Percentiles rank a stretch among this genome's conserved stretches.
These are phyloP conservation scores for Hirtodrosophila duncani DNA, from an alignment of 2,888 invertebrate species.

Conservation along the genomic window DNA sequence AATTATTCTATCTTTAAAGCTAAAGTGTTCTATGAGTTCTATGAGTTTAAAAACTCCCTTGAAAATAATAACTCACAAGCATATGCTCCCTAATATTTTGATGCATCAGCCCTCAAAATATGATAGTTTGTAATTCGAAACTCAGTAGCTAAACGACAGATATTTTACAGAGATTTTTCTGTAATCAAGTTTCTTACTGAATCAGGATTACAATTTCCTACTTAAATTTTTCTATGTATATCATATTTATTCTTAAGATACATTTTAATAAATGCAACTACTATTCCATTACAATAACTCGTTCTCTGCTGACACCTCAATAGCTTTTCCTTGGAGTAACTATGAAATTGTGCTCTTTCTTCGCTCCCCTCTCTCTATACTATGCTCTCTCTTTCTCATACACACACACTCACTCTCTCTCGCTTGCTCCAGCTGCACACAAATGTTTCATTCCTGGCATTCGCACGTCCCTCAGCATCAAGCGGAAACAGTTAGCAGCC, in stretches of 20 bases:
- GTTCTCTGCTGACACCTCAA: constrained; percentile 4
- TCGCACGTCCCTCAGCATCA: constrained; percentile 53
- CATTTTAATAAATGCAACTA: constrained; percentile 44
- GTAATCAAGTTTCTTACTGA: too few relatives aligned
- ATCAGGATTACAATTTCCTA: too few relatives aligned
- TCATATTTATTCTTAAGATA: background rate
- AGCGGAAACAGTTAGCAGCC: constrained; percentile 65
- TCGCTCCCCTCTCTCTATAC: constrained; percentile 1
- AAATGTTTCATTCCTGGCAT: constrained; percentile 55
- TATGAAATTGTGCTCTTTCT: too few relatives aligned
- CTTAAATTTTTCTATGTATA: constrained; percentile 10
- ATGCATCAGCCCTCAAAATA: too few relatives aligned
- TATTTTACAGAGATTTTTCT: too few relatives aligned
- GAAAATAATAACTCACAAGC: too few relatives aligned
- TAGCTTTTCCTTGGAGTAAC: too few relatives aligned
- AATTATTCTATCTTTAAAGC: too few relatives aligned
- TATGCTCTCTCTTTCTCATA: background rate
- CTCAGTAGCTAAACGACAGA: constrained; percentile 6
- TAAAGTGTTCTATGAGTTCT: too few relatives aligned
- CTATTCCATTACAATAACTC: constrained; percentile 35
- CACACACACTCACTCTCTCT: background rate
- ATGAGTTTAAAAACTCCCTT: too few relatives aligned
- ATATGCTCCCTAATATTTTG: too few relatives aligned
- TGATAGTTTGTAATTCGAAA: too few relatives aligned
- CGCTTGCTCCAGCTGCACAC: constrained; percentile 8